Evolutionary conservation across 2,797 vertebrate species (phyloP).

Genomic region (Neosalanx taihuensis): DNA sequence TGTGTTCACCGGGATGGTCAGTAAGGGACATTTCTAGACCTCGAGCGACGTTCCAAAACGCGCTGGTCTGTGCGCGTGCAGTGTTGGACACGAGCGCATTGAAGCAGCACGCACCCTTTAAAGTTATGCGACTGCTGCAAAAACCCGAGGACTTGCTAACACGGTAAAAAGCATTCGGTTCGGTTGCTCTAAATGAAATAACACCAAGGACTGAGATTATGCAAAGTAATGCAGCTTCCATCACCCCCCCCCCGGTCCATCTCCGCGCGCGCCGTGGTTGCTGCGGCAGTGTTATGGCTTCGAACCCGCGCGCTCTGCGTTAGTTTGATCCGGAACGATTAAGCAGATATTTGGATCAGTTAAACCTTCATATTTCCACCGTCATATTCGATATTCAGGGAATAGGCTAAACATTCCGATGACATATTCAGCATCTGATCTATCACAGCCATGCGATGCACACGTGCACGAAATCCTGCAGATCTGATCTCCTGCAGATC

Average conservation of each 20-base stretch:
- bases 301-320: too few species aligned
- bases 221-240: constrained; percentile 71
- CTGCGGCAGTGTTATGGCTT: constrained; percentile 52
- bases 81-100: constrained; percentile 1
- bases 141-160: background rate
- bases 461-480: too few species aligned
- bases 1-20: background rate
- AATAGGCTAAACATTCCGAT: too few species aligned
- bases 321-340: too few species aligned
- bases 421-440: too few species aligned
- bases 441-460: too few species aligned
- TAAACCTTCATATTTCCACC: too few species aligned
- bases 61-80: constrained; percentile 7
- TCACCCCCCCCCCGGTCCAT: constrained; percentile 20
- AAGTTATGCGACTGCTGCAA: constrained; percentile 40
- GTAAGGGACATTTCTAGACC: constrained; percentile 11
- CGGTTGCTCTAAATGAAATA: constrained; percentile 33
- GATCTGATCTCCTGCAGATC: background rate
- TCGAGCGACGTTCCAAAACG: constrained; percentile 33
- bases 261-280: constrained; percentile 45
- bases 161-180: background rate
- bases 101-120: constrained; percentile 14
- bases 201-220: constrained; percentile 52
- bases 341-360: too few species aligned
- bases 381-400: too few species aligned